Evolutionary conservation across 2,113 vertebrate genomes (phyloP).

Genomic region (Oryzias curvinotus): DNA sequence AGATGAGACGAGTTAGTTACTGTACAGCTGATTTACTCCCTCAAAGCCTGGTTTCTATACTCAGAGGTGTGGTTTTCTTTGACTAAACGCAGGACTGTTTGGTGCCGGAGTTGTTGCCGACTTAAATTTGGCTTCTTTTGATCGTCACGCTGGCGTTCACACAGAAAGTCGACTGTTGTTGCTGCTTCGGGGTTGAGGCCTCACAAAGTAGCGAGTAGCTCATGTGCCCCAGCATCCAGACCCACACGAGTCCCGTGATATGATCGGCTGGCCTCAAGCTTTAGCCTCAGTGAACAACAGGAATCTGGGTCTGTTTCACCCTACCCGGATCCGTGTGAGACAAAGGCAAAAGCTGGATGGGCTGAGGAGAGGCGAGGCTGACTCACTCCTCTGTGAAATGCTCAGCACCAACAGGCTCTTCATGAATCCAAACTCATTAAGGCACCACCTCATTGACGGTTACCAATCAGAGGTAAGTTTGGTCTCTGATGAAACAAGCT

Average conservation of each 20-base stretch:
- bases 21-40: conserved; percentile 4
- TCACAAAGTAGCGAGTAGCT: not conserved
- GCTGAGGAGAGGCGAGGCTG: conserved; percentile 12
- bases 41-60: not conserved
- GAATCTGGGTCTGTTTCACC: conserved; percentile 49
- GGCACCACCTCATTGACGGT: conserved; percentile 10
- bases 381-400: conserved; percentile 37
- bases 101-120: not conserved
- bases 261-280: conserved; percentile 10
- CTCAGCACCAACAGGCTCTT: conserved; percentile 11
- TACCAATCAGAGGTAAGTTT: conserved; percentile 44
- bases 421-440: conserved; percentile 37
- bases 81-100: not conserved
- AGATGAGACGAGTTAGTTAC: conserved; percentile 26
- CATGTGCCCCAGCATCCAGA: conserved; percentile 16
- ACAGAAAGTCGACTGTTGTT: conserved; percentile 9
- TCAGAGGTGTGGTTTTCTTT: not conserved
- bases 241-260: conserved; percentile 29
- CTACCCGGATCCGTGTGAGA: not conserved
- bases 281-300: conserved; percentile 47
- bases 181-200: not conserved
- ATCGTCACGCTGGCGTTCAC: not conserved
- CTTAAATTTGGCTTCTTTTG: not conserved
- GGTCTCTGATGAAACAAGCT: not conserved
- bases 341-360: conserved; percentile 9